Percentiles rank a stretch among this genome's conserved stretches.
Conservation (phyloP, 2,113 vertebrate genomes). For the Malurus melanocephalus region DNA sequence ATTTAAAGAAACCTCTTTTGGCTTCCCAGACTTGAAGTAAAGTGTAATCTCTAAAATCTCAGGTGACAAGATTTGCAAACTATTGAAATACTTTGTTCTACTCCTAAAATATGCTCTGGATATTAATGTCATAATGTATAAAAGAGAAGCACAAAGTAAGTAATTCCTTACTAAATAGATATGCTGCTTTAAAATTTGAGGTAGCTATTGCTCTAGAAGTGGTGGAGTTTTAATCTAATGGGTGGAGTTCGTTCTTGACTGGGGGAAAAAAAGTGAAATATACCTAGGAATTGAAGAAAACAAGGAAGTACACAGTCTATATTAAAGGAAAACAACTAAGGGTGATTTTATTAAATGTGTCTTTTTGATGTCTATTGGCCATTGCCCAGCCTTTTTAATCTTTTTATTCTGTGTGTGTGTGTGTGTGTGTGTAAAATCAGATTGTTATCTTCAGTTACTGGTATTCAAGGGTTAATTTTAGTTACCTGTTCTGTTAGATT, state of each 20-base stretch:
- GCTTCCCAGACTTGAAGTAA: background rate
- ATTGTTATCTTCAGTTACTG: background rate
- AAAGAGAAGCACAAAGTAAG: background rate
- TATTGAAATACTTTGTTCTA: background rate
- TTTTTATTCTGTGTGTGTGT: background rate
- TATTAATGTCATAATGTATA: background rate
- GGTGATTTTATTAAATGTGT: background rate
- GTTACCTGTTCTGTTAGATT: background rate
- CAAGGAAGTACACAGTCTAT: background rate
- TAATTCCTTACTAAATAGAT: background rate
- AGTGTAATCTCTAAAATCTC: background rate
- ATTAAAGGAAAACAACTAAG: background rate
- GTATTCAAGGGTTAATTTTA: background rate
- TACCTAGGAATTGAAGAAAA: background rate
- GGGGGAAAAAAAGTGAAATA: background rate
- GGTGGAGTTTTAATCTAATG: background rate
- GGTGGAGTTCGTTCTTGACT: background rate
- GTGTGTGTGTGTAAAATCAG: background rate
- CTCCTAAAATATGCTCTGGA: background rate
- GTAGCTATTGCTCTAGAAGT: background rate
- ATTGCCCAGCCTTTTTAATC: background rate
- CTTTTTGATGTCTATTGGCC: background rate
- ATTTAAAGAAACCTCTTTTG: background rate
- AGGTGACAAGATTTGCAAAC: background rate
- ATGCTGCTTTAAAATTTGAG: background rate